These are phyloP conservation scores for Ammospiza nelsoni DNA, from an alignment of 2,113 vertebrate genomes.

Conservation along the genomic window DNA sequence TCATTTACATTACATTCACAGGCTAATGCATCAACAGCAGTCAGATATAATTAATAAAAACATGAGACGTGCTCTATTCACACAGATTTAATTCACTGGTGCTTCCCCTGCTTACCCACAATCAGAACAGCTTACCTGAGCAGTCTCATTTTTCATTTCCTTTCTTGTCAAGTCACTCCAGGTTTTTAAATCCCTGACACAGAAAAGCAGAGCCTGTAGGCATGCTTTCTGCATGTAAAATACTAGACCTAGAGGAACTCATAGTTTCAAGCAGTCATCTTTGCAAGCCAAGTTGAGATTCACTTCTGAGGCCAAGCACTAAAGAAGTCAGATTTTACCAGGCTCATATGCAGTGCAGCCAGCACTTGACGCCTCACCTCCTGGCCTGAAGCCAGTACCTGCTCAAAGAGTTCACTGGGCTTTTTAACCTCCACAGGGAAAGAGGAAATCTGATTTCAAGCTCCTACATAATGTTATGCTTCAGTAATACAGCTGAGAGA, in stretches of 20 bases:
- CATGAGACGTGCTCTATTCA: not conserved
- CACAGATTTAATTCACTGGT: not conserved
- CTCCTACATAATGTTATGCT: not conserved
- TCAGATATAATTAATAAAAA: not conserved
- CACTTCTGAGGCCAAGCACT: not conserved
- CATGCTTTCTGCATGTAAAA: not conserved
- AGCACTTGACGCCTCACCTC: not conserved
- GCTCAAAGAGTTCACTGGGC: not conserved
- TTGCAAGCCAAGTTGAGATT: not conserved
- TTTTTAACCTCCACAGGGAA: not conserved
- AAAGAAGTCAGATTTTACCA: not conserved
- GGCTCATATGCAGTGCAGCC: not conserved
- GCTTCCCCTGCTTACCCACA: not conserved
- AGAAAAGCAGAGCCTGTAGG: not conserved
- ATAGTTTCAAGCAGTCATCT: not conserved
- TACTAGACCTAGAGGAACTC: not conserved
- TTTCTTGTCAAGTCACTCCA: not conserved
- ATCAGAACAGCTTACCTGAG: not conserved
- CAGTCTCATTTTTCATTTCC: not conserved
- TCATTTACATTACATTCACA: not conserved
- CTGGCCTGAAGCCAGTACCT: not conserved
- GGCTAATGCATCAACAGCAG: not conserved
- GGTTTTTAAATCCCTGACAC: not conserved
- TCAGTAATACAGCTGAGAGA: not conserved
- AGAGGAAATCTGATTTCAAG: not conserved